phyloP scores from a whole-genome alignment of 2,888 invertebrate species.

The Chydorus sphaericus region DNA sequence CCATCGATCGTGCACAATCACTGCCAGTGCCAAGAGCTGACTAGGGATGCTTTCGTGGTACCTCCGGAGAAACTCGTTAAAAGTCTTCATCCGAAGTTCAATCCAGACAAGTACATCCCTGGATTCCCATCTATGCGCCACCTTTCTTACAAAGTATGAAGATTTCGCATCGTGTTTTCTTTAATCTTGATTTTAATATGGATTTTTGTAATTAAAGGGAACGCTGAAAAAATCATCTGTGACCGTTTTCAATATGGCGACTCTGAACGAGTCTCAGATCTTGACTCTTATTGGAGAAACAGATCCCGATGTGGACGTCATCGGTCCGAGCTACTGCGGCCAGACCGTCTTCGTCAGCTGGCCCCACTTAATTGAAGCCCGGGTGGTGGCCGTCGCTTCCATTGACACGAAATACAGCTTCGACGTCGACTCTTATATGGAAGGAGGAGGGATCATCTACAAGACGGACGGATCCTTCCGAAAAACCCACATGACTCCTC shows the following conservation, averaged over 20 bases:
- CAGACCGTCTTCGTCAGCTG: slow-evolving; percentile 67
- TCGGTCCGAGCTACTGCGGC: slow-evolving; percentile 51
- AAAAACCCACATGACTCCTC: not conserved
- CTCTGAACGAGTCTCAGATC: slow-evolving; percentile 68
- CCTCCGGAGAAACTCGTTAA: slow-evolving; percentile 45
- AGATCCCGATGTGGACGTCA: slow-evolving; percentile 31
- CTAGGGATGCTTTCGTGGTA: slow-evolving; percentile 39
- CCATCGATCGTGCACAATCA: slow-evolving; percentile 41
- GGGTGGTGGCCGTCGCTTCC: slow-evolving; percentile 47
- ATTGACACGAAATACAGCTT: slow-evolving; percentile 27
- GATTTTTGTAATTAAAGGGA: slow-evolving; percentile 36
- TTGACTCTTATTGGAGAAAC: slow-evolving; percentile 37
- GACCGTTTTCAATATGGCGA: slow-evolving; percentile 75
- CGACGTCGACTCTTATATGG: not conserved
- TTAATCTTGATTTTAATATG: not conserved
- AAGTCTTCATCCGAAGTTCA: slow-evolving; percentile 53
- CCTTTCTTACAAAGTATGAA: slow-evolving; percentile 54
- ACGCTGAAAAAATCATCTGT: slow-evolving; percentile 50
- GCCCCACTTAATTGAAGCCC: slow-evolving; percentile 81
- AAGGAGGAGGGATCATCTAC: not conserved
- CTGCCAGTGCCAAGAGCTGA: slow-evolving; percentile 37
- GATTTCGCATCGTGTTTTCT: slow-evolving; percentile 17
- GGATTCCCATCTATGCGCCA: slow-evolving; percentile 89
- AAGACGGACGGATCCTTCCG: not conserved
- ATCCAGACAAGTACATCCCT: slow-evolving; percentile 55